Base-by-base conservation (phyloP, 2,113 vertebrate species). In the Noctilio leporinus region DNA sequence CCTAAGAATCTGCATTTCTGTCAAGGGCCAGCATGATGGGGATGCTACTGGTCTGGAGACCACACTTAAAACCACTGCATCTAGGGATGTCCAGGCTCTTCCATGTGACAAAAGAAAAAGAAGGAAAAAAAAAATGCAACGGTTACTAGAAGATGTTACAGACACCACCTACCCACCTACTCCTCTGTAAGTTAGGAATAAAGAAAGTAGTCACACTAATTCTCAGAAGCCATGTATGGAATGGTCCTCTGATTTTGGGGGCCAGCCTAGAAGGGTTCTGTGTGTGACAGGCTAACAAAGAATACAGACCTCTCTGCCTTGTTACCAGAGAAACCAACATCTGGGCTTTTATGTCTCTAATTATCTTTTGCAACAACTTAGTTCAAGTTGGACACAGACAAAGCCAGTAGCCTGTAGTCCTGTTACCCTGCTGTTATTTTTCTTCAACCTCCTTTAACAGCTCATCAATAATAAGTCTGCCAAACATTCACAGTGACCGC, bases 351-450 rank as follows among this genome's bases (percentile, higher is more conserved):
- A 53, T 91, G 88, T 85, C 94, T 86, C 77, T 77, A 95, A 70
- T 95, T 96, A 96, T 43, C 73, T 93, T 73, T 70, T 69, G 91
- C 82, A 95, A 70, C 70, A 57, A 80, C 65, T 90, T 90, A 81
- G 85, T 89, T 89, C 78, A 65, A 87, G 51, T 69, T 43, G 64
- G 88, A 24, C 93, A 53, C 11, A 85, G 90, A 67, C 91, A 91
- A 95, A 94, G 75, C 77, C 38, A 5, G 77, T 70, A 85, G 49
- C 78, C 40, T 40, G 47, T 69, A 89, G 91, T 92, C 95, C 72
- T 86, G 14, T 86, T 80, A 45, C 49, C 75, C 73, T 77, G 49
- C 51, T 87, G 40, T 57, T 85, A 69, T 1, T 88, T 38, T 96
- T 85, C 53, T 70, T 80, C 55, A 76, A 30, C 64, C 76, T 86